A percentile compares a stretch with the other conserved stretches of the same genome.
These are phyloP conservation scores for Nothura maculosa DNA, from an alignment of 2,797 vertebrate genomes.

Conservation along the genomic window DNA sequence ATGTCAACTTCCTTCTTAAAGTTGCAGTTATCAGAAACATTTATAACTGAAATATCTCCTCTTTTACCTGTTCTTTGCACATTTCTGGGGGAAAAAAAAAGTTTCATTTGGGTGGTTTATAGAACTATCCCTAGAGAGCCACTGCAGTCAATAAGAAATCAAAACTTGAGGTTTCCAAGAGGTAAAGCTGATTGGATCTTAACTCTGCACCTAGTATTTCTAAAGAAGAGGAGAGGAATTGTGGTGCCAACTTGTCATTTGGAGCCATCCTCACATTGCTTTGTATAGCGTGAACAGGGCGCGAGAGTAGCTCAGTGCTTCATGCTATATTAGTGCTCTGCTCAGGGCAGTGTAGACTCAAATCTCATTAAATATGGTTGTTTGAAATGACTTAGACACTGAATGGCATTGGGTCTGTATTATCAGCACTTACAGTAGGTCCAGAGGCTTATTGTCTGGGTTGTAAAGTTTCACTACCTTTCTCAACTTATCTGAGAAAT, in stretches of 20 bases:
- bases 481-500: constrained; percentile 64
- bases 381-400: constrained; percentile 71
- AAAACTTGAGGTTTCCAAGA: not conserved
- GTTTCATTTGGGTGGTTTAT: not conserved
- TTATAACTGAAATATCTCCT: not conserved
- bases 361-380: constrained; percentile 71
- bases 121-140: not conserved
- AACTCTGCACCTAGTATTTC: not conserved
- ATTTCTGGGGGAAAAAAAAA: not conserved
- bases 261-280: constrained; percentile 41
- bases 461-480: constrained; percentile 57
- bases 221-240: constrained; percentile 16
- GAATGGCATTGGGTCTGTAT: constrained; percentile 65
- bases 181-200: not conserved
- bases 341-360: constrained; percentile 67
- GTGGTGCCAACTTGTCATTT: constrained; percentile 58
- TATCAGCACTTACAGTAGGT: constrained; percentile 59
- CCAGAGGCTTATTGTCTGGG: constrained; percentile 63
- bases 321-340: constrained; percentile 50
- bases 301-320: constrained; percentile 41
- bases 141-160: not conserved
- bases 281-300: constrained; percentile 48
- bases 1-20: constrained; percentile 57
- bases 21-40: constrained; percentile 33
- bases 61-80: not conserved